These are phyloP conservation scores for Pavo muticus DNA, from an alignment of 2,113 vertebrate species.

Conservation along the genomic window DNA sequence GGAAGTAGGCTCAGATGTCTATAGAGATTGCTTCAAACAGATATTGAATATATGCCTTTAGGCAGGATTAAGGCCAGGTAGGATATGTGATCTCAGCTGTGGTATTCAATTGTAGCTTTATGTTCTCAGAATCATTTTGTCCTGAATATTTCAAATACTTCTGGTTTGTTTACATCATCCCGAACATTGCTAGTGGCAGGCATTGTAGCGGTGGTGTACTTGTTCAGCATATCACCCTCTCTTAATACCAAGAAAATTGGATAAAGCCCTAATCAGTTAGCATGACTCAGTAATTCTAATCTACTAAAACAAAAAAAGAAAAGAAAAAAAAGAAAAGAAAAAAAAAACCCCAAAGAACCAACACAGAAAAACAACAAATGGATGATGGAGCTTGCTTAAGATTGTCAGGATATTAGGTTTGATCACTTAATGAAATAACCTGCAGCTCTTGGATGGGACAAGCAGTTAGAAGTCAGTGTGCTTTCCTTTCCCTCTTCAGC, in stretches of 20 bases:
- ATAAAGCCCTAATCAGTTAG: neutral
- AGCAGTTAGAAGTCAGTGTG: neutral
- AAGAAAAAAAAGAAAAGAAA: neutral
- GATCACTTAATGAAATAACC: neutral
- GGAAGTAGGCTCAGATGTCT: neutral
- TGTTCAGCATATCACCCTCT: neutral
- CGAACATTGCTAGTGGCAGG: conserved; percentile 24
- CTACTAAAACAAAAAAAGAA: neutral
- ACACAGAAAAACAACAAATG: neutral
- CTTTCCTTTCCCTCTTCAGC: neutral
- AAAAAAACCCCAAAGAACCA: neutral
- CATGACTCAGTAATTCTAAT: neutral
- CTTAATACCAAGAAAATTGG: conserved; percentile 11
- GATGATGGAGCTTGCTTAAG: neutral
- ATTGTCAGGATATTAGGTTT: neutral
- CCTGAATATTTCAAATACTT: conserved; percentile 62
- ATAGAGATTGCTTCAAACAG: neutral
- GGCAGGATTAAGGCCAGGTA: neutral
- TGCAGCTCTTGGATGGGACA: neutral
- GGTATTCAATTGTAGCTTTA: conserved; percentile 21
- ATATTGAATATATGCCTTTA: neutral
- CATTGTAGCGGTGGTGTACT: neutral
- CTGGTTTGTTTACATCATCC: neutral
- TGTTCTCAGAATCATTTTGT: neutral
- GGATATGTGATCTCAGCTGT: conserved; percentile 19